Conservation (phyloP, 1,140 invertebrate genomes). For the Tetraneura akinire region DNA sequence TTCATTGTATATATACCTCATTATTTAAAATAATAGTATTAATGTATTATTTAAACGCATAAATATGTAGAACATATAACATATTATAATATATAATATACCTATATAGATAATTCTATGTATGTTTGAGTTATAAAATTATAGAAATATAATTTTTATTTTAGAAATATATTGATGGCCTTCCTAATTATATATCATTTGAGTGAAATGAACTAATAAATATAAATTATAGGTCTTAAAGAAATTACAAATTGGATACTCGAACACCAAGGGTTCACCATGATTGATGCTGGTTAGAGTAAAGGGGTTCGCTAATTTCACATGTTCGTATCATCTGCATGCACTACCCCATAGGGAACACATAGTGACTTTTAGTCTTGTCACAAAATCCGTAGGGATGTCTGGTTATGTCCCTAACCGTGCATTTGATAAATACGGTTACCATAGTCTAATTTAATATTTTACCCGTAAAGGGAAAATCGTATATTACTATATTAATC, state of each 20-base stretch:
- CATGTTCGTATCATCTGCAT: background rate
- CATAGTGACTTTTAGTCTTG: background rate
- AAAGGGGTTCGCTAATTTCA: constrained; percentile 28
- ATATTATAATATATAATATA: too few relatives aligned
- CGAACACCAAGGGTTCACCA: constrained; percentile 1
- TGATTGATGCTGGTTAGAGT: constrained; percentile 37
- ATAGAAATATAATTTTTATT: too few relatives aligned
- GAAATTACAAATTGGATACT: constrained; percentile 33
- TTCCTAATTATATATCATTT: too few relatives aligned
- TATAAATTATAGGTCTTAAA: constrained; percentile 24
- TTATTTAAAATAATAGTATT: too few relatives aligned
- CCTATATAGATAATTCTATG: too few relatives aligned
- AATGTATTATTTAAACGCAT: too few relatives aligned
- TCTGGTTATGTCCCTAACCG: background rate
- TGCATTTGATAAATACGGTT: background rate
- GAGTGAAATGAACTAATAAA: constrained; percentile 8
- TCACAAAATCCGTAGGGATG: constrained; percentile 5
- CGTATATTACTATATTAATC: background rate
- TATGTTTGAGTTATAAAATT: too few relatives aligned
- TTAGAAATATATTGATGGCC: too few relatives aligned
- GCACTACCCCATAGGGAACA: too few relatives aligned
- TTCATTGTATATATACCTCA: too few relatives aligned
- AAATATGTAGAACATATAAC: too few relatives aligned
- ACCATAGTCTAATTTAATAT: background rate
- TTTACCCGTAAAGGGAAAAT: background rate